phyloP scores from a whole-genome alignment of 2,113 vertebrate species.

The Phyllostomus hastatus region DNA sequence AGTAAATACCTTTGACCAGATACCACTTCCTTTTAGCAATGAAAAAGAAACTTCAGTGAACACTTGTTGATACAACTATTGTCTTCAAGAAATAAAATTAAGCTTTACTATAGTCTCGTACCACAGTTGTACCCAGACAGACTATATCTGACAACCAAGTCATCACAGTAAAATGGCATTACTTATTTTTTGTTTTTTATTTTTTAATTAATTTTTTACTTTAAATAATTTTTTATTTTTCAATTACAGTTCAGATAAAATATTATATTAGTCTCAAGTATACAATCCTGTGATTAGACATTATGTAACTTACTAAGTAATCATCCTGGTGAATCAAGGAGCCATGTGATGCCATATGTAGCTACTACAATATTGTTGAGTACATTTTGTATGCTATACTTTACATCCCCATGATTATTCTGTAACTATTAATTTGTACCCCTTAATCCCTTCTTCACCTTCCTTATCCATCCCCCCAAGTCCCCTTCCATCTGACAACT shows the following conservation, averaged over 20 bases:
- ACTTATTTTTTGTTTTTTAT: neutral
- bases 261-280: neutral
- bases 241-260: neutral
- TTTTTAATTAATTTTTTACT: neutral
- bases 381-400: too few species aligned
- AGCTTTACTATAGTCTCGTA: neutral
- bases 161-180: neutral
- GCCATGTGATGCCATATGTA: neutral
- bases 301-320: neutral
- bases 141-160: neutral
- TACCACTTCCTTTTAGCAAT: neutral
- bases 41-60: conserved; percentile 6
- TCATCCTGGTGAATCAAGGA: neutral
- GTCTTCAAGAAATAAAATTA: neutral
- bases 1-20: neutral
- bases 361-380: neutral
- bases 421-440: too few species aligned
- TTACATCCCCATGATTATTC: too few species aligned
- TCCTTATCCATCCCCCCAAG: too few species aligned
- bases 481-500: too few species aligned
- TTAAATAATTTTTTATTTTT: neutral
- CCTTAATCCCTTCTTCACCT: too few species aligned
- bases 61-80: neutral
- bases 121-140: neutral
- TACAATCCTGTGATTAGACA: neutral